Evolutionary conservation across 2,888 invertebrate genomes (phyloP).

Genomic region (Halictus quadricinctus): DNA sequence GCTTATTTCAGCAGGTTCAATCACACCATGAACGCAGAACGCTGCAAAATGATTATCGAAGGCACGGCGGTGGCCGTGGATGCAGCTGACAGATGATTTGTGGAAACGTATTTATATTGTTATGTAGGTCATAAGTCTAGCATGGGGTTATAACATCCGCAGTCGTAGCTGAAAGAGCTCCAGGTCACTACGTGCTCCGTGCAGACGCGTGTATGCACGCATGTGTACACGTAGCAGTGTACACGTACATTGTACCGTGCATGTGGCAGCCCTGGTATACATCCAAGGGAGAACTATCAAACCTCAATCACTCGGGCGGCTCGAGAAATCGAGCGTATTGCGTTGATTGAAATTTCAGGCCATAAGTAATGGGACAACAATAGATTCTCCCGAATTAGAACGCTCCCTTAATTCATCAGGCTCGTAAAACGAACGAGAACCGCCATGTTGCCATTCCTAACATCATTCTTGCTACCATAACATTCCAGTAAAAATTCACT

Average conservation of each 20-base stretch:
- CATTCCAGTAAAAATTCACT: not conserved
- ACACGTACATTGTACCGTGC: not conserved
- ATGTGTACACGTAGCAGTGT: not conserved
- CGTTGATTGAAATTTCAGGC: conserved; percentile 27
- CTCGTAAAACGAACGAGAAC: conserved; percentile 4
- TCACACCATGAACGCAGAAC: not conserved
- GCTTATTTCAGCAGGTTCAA: not conserved
- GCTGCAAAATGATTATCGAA: not conserved
- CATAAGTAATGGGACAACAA: conserved; percentile 8
- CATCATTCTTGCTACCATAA: not conserved
- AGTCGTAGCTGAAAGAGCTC: conserved; percentile 40
- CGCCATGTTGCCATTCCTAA: not conserved
- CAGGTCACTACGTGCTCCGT: not conserved
- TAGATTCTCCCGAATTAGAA: not conserved
- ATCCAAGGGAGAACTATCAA: not conserved
- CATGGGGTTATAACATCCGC: conserved; percentile 50
- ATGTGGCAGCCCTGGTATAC: not conserved
- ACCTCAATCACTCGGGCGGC: conserved; percentile 8
- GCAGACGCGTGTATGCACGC: not conserved
- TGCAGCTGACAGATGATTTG: conserved; percentile 68
- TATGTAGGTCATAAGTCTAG: conserved; percentile 59
- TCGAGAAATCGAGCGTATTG: not conserved
- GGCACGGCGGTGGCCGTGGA: not conserved
- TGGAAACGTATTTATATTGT: conserved; percentile 41
- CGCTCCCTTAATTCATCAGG: not conserved